Evolutionary conservation across 2,888 invertebrate species (phyloP), one percentile per base, ranked within the genome.

Genomic region (Microctonus aethiopoides): DNA sequence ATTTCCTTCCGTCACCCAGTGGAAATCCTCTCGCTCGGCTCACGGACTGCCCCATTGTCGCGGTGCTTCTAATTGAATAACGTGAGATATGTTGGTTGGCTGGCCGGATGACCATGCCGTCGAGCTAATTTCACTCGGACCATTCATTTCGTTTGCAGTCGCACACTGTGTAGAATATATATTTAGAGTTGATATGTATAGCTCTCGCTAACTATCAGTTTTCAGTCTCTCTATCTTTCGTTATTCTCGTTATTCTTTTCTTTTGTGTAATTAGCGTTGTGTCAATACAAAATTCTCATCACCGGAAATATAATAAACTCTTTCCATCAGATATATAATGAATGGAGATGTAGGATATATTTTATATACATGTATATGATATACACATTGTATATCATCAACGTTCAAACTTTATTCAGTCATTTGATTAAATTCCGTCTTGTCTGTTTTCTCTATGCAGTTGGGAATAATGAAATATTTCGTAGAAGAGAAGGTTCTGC

Each of bases 1-100:
- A 80, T 81, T 79, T 81, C 81, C 81, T 81, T 81, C 81, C 81
- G 80, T 76, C 78, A 56, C 41, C 51, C 65, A 36, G 54, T 62
- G 70, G 68, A 68, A 68, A 70, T 70, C 70, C 70, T 68, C 66
- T 67, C 71, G n/a, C n/a, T 70, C 68, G 63, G 46, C 57, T 59
- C 34, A 61, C 68, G 24, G 29, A 57, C 51, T 51, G 52, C 56
- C 61, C 66, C 54, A 72, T 72, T 72, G 72, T 72, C 67, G 56
- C 64, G 60, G 64, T 39, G 59, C 26, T 64, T 71, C 71, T 73
- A 73, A 73, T 73, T 73, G 68, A 73, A 73, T 73, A 71, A 73
- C 71, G 73, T 71, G 73, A 71, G 73, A 71, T 66, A 71, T 69
- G 68, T 67, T 67, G 63, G 67, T 36, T 62, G 29, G 26, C 59